Percentiles rank a stretch among this genome's conserved stretches.
Evolutionary conservation across 2,888 invertebrate genomes (phyloP).

Genomic region (Eulithis testata): DNA sequence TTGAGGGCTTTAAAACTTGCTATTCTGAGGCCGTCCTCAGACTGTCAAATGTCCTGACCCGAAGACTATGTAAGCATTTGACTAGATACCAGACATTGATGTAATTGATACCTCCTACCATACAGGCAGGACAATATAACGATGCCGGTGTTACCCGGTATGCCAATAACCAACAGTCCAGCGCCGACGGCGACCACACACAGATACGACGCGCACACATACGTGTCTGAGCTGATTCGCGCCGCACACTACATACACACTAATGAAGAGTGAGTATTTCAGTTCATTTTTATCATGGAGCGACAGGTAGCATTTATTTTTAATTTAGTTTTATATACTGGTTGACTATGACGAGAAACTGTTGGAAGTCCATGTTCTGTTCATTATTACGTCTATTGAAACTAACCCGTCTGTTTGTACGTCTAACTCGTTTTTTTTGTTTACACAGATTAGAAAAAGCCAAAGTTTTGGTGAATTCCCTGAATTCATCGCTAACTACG

Average conservation of each 20-base stretch:
- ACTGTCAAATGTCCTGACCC: no score
- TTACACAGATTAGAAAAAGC: conserved; percentile 83
- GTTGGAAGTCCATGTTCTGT: no score
- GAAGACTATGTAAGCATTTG: no score
- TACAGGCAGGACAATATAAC: conserved; percentile 49
- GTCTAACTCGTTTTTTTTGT: background rate
- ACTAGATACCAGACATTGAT: background rate
- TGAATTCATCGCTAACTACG: conserved; percentile 89
- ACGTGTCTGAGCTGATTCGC: conserved; percentile 69
- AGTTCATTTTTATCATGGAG: background rate
- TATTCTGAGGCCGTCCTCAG: no score
- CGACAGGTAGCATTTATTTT: no score
- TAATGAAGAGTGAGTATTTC: conserved; percentile 70
- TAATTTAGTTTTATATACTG: no score
- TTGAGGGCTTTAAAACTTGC: no score
- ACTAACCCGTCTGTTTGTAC: no score
- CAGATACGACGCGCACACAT: conserved; percentile 68
- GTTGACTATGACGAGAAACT: no score
- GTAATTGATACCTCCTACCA: background rate
- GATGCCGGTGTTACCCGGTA: conserved; percentile 64
- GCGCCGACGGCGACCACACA: conserved; percentile 26
- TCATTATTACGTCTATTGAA: no score
- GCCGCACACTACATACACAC: conserved; percentile 72
- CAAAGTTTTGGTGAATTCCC: conserved; percentile 84
- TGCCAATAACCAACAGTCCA: conserved; percentile 41